Evolutionary conservation across 2,113 vertebrate genomes (phyloP).

Genomic region (Scolopax mira): DNA sequence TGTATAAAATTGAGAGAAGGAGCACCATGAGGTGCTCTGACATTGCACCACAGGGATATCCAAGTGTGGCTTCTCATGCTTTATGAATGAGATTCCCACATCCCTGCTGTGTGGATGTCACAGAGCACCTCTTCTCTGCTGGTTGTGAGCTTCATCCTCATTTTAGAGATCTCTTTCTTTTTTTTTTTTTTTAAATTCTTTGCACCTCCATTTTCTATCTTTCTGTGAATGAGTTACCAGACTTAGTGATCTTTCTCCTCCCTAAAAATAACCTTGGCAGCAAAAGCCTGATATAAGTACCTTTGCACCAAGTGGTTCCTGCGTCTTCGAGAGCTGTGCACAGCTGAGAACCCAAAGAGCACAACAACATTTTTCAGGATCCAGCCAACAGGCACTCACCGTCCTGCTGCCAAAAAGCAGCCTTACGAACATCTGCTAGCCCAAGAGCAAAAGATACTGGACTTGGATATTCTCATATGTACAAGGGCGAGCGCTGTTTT

Average conservation of each 20-base stretch:
- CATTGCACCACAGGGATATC: rapidly evolving
- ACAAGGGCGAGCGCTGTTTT: neutral
- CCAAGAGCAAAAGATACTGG: neutral
- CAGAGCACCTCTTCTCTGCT: neutral
- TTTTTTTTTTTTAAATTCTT: neutral
- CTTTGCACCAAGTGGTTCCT: neutral
- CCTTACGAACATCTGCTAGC: neutral
- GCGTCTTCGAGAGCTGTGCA: neutral
- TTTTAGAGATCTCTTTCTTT: neutral
- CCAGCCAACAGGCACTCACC: neutral
- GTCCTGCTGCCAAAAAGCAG: neutral
- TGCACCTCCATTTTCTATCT: neutral
- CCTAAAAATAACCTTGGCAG: neutral
- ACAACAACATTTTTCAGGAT: neutral
- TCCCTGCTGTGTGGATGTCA: neutral
- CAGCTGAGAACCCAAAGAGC: neutral
- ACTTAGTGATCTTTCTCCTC: neutral
- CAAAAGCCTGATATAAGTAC: neutral
- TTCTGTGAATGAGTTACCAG: neutral
- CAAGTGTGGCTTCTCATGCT: too few species aligned
- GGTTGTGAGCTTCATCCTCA: neutral
- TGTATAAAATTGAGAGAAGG: neutral
- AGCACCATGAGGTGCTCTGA: neutral
- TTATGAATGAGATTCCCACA: neutral
- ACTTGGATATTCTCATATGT: rapidly evolving